Conservation (phyloP, 2,113 vertebrate genomes). For the Lepus americanus region DNA sequence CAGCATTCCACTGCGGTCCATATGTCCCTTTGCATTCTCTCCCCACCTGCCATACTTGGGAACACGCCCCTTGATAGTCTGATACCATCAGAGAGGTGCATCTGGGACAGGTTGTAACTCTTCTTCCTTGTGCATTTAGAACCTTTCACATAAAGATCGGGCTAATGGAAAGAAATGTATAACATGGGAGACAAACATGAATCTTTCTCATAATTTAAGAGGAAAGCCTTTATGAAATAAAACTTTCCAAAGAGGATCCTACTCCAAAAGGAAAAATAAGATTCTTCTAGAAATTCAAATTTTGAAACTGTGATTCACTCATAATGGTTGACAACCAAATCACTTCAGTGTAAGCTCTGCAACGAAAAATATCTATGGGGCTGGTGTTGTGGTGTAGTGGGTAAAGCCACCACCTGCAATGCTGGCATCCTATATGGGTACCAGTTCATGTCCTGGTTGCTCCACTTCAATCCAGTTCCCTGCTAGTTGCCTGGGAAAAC, state of each 20-base stretch:
- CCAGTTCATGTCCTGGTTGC: too few relatives aligned
- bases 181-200: not conserved
- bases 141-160: not conserved
- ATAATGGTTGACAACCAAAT: not conserved
- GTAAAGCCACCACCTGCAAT: too few relatives aligned
- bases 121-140: not conserved
- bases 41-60: not conserved
- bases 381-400: too few relatives aligned
- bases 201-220: not conserved
- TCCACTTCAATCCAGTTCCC: too few relatives aligned
- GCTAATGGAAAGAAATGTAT: not conserved
- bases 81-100: not conserved
- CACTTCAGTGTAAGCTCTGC: not conserved
- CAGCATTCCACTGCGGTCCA: not conserved
- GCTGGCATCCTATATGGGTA: too few relatives aligned
- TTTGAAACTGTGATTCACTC: not conserved
- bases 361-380: not conserved
- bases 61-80: not conserved
- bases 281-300: not conserved
- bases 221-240: not conserved
- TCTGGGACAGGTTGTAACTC: not conserved
- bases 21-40: not conserved
- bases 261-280: not conserved
- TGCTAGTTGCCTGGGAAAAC: too few relatives aligned
- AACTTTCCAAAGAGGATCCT: not conserved